Base-by-base conservation (phyloP, 1,140 invertebrate genomes). In the Drosophila obscura region DNA sequence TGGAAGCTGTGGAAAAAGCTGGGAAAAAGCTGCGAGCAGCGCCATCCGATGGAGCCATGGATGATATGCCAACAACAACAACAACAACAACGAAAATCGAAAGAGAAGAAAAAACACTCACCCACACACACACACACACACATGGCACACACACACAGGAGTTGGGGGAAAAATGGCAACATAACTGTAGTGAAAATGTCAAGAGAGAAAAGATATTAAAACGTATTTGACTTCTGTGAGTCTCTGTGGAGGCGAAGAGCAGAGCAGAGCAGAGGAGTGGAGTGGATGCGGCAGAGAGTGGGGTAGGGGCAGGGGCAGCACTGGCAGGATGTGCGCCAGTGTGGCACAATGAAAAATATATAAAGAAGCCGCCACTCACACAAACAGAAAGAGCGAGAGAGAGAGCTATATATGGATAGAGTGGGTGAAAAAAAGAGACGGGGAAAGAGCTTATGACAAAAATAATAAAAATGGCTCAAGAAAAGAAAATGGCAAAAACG, bases 161-260 rank as follows among this genome's bases (percentile, higher is more conserved):
- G 73, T 46, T 60, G 66, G 65, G 65, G 51, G 72, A 67, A 85
- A 87, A 85, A 85, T 83, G 82, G 83, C 82, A 88, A 88, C 82
- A 87, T 87, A 87, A 88, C 82, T 87, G 83, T 87, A 88, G 83
- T 87, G 83, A 88, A 87, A 87, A 87, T 87, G 83, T 87, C 83
- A 87, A 87, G 83, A 87, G 83, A 87, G 82, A 87, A 87, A 87
- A 87, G 83, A 88, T 87, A 87, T 87, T 87, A 87, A 87, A 87
- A 87, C 83, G 83, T 88, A 87, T 87, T 87, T 87, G 83, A 87
- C 83, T 87, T 87, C 83, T 87, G 83, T 78, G 83, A 77, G 83
- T 87, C 83, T 82, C 35, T 39, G 35, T 79, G 77, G 73, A 76
- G 19, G 19, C 19, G 19, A 19, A 19, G 71, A 62, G 16, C 45